phyloP scores from a whole-genome alignment of 2,113 vertebrate species.

The Chelonoidis abingdonii region DNA sequence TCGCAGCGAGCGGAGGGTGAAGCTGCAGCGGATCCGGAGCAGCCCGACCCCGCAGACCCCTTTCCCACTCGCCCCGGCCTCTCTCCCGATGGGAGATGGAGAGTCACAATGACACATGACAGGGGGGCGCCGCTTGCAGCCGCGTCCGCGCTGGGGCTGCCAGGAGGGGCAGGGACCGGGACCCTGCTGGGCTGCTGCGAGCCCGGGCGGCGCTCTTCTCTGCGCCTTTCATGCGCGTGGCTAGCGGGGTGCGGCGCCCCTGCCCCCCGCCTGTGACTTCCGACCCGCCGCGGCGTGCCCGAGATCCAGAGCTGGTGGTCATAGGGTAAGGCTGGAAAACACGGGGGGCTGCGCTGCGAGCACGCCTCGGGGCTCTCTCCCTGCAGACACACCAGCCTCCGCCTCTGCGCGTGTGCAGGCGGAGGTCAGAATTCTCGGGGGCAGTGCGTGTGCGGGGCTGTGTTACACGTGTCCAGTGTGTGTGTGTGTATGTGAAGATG shows the following conservation, averaged over 20 bases:
- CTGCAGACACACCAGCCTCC: no score
- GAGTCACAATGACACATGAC: background rate
- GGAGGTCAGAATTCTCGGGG: no score
- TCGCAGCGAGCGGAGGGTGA: background rate
- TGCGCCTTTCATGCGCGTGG: background rate
- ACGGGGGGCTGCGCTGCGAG: no score
- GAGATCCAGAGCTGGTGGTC: slow-evolving; percentile 49
- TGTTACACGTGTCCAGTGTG: background rate
- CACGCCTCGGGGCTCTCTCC: background rate
- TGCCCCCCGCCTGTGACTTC: background rate
- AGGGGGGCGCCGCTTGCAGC: background rate
- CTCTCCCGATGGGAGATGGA: background rate
- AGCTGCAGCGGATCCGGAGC: background rate
- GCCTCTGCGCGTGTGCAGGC: no score
- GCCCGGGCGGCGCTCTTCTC: background rate
- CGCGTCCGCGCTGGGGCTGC: no score
- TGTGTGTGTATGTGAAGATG: background rate
- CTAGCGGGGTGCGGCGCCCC: background rate
- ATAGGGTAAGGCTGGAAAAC: slow-evolving; percentile 73
- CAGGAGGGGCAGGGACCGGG: background rate
- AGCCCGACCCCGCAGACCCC: background rate
- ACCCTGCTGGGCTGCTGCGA: background rate
- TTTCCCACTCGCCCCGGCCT: background rate
- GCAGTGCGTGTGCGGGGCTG: background rate
- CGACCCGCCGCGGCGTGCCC: background rate